phyloP scores from a whole-genome alignment of 1,140 invertebrate species.

The Pseudomyrmex gracilis region DNA sequence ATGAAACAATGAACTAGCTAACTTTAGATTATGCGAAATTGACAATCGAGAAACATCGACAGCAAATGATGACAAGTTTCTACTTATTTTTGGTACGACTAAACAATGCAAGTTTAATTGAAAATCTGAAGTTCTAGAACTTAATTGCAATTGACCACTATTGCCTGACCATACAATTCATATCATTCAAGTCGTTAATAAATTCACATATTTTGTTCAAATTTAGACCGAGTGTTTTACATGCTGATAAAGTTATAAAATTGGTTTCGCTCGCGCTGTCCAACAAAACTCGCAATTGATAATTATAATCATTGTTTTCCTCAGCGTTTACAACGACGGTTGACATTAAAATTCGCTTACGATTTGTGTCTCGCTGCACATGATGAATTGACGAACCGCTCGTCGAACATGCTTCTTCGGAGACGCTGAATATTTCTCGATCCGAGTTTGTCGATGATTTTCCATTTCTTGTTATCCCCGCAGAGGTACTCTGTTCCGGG shows the following conservation, averaged over 20 bases:
- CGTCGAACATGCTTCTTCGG: too few species aligned
- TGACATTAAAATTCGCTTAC: not conserved
- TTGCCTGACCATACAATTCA: not conserved
- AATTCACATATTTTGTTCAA: not conserved
- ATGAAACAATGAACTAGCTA: not conserved
- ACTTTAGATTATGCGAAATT: not conserved
- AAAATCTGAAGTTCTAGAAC: not conserved
- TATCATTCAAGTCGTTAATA: not conserved
- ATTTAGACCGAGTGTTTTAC: not conserved
- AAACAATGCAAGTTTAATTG: not conserved
- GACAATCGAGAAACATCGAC: not conserved
- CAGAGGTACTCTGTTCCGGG: too few species aligned
- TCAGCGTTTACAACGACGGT: not conserved
- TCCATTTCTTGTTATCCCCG: too few species aligned
- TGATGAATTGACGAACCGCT: too few species aligned
- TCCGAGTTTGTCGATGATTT: too few species aligned
- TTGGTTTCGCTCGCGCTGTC: not conserved
- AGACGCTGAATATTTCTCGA: too few species aligned
- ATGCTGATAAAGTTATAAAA: not conserved
- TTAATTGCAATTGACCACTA: not conserved
- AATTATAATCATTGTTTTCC: not conserved
- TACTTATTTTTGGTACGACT: not conserved
- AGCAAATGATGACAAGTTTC: too few species aligned
- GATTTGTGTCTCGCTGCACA: not conserved
- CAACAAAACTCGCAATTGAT: not conserved